Base-by-base conservation (phyloP, 2,888 invertebrate genomes). In the Deladenus siricidicola region DNA sequence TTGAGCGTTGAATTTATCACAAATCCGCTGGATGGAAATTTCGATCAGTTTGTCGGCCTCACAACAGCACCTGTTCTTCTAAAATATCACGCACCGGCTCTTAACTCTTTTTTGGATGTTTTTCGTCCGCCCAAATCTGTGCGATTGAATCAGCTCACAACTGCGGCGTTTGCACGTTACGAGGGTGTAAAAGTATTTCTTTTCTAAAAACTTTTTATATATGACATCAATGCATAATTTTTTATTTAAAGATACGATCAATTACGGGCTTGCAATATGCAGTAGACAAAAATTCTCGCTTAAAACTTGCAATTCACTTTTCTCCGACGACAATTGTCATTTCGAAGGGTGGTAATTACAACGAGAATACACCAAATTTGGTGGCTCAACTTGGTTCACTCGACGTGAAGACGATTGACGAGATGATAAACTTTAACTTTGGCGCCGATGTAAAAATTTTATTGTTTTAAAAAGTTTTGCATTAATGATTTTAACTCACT, bases 191-290 rank as follows among this genome's bases (percentile, higher is more conserved):
- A 69, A 43, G 65, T 93, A n/a, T n/a, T n/a, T n/a, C n/a, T n/a
- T n/a, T n/a, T n/a, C n/a, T n/a, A n/a, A n/a, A n/a, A n/a, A n/a
- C n/a, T n/a, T n/a, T n/a, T n/a, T n/a, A n/a, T n/a, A n/a, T n/a
- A n/a, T 50, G 24, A 90, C 80, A 89, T 90, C 8, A 4, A 8
- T 52, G 4, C 1, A 4, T 6, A 30, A 6, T 52, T 10, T 21
- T n/a, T n/a, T n/a, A n/a, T n/a, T n/a, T n/a, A n/a, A n/a, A n/a
- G n/a, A n/a, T n/a, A 21, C 10, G 48, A 80, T 93, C 96, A 0
- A 87, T 91, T 0, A 84, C 90, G 3, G 93, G 94, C 2, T 85
- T 98, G 80, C 90, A 93, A 76, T 87, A 91, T 76, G 89, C 92
- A 0, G 89, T 98, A 52, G 88, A 91, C 60, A 84, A 87, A 69